Evolutionary conservation across 2,113 vertebrate species (phyloP).

Genomic region (Cisticola juncidis): DNA sequence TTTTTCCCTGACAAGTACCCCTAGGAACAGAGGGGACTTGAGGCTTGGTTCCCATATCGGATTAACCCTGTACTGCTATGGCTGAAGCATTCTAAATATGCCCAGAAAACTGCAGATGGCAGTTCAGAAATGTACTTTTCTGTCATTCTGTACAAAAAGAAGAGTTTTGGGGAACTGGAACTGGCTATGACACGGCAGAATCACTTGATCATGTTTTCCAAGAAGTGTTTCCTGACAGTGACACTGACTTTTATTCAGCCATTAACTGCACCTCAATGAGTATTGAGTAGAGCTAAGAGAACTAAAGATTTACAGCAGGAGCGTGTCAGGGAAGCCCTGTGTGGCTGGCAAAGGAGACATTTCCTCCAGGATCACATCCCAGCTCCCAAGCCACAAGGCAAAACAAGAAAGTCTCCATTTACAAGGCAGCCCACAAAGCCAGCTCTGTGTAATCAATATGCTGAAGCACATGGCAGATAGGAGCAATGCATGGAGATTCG

Average conservation of each 20-base stretch:
- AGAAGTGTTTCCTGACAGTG: not conserved
- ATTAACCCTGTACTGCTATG: not conserved
- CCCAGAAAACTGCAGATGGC: not conserved
- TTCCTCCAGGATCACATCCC: not conserved
- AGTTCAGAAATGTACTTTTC: not conserved
- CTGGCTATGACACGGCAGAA: not conserved
- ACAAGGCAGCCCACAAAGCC: conserved; percentile 3
- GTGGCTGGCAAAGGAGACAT: not conserved
- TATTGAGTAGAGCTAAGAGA: not conserved
- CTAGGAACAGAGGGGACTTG: not conserved
- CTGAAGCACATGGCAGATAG: conserved; percentile 52
- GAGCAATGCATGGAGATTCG: conserved; percentile 47
- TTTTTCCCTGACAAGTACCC: not conserved
- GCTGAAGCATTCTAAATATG: not conserved
- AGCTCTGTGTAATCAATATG: conserved; percentile 65
- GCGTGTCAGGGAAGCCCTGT: not conserved
- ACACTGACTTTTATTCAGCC: not conserved
- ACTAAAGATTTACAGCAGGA: not conserved
- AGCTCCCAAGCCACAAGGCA: not conserved
- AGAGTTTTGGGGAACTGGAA: not conserved
- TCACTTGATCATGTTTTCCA: not conserved
- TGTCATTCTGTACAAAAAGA: not conserved
- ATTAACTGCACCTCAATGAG: not conserved
- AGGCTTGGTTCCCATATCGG: not conserved
- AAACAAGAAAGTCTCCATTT: conserved; percentile 40